phyloP scores from a whole-genome alignment of 1,140 invertebrate genomes.

The Parasteatoda tepidariorum region DNA sequence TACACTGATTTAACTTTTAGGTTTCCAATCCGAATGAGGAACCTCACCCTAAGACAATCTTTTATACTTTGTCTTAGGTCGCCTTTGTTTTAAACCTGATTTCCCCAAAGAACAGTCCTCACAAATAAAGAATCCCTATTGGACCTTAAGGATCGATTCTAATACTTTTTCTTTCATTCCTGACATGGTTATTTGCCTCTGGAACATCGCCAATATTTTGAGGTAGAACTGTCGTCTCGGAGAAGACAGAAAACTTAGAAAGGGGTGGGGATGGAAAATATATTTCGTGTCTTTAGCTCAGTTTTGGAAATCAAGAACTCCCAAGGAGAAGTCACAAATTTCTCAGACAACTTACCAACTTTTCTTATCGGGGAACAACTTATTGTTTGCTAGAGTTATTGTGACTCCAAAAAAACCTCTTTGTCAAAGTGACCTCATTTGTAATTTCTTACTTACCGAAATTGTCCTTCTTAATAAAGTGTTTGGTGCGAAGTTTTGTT shows the following conservation, averaged over 20 bases:
- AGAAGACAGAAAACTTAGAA: neutral
- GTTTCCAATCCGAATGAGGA: slow-evolving; percentile 26
- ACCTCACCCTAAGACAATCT: slow-evolving; percentile 44
- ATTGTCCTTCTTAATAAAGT: neutral
- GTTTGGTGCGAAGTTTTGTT: neutral
- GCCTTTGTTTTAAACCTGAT: slow-evolving; percentile 57
- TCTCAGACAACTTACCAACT: neutral
- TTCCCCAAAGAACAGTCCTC: slow-evolving; percentile 42
- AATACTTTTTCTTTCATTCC: neutral
- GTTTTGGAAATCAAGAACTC: neutral
- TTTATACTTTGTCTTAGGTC: slow-evolving; percentile 23
- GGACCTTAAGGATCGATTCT: neutral
- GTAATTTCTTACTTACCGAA: neutral
- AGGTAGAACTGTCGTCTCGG: slow-evolving; percentile 1
- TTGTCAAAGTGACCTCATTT: neutral
- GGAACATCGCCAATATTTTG: slow-evolving; percentile 15
- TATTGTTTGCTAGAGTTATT: neutral
- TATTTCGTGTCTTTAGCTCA: neutral
- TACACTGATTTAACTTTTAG: slow-evolving; percentile 55
- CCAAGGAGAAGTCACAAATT: neutral
- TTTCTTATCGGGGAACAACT: neutral
- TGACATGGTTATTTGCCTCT: slow-evolving; percentile 17
- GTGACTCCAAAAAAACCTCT: neutral
- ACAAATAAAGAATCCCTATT: slow-evolving; percentile 34
- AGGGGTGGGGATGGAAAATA: neutral